A percentile compares a stretch with the other conserved stretches of the same genome.
Conservation (phyloP, 2,888 invertebrate species). For the Orchesellides sinensis region DNA sequence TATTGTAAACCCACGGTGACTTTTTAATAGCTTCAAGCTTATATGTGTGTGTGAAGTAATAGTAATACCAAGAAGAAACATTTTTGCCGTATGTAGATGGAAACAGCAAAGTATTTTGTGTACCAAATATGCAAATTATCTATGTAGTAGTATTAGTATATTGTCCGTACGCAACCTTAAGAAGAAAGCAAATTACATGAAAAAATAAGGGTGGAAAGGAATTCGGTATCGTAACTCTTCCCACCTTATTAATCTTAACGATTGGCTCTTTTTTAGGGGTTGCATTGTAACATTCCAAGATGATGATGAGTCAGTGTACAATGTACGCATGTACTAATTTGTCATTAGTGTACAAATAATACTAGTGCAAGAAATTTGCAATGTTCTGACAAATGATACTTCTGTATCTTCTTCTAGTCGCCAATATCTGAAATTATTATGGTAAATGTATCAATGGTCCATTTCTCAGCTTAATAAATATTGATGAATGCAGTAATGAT, state of each 20-base stretch:
- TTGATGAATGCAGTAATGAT: no score
- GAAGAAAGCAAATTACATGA: constrained; percentile 19
- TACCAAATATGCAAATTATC: not conserved
- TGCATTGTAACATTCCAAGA: not conserved
- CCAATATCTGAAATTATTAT: no score
- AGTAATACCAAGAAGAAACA: not conserved
- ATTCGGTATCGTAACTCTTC: constrained; percentile 52
- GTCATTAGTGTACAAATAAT: not conserved
- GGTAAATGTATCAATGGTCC: no score
- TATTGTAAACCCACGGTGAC: constrained; percentile 20
- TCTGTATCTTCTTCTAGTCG: no score
- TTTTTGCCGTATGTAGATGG: not conserved
- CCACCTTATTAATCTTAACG: constrained; percentile 38
- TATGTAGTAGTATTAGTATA: not conserved
- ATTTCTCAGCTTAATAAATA: no score
- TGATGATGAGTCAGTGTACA: constrained; percentile 12
- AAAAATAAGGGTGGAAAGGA: constrained; percentile 63
- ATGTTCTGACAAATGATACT: not conserved
- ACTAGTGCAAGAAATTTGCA: not conserved
- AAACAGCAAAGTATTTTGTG: no score
- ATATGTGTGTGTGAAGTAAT: not conserved
- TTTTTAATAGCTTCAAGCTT: constrained; percentile 34
- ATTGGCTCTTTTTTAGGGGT: constrained; percentile 23
- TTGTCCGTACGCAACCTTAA: not conserved
- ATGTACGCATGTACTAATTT: not conserved